phyloP scores from a whole-genome alignment of 2,888 invertebrate species.

The Pteria penguin region DNA sequence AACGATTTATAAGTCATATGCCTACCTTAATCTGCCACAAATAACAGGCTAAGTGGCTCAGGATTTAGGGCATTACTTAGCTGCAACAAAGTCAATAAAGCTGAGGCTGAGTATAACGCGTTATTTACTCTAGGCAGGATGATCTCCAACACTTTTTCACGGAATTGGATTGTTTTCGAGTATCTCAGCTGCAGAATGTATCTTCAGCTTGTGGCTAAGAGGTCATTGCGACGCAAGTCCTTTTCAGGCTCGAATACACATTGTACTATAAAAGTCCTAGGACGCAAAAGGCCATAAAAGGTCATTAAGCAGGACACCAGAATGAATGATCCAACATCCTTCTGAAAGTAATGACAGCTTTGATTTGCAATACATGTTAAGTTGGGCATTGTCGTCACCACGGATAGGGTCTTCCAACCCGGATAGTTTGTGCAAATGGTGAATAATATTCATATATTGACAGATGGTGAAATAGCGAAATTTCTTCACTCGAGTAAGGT shows the following conservation, averaged over 20 bases:
- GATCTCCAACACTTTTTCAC: slow-evolving; percentile 1
- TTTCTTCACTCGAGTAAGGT: slow-evolving; percentile 7
- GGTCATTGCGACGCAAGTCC: slow-evolving; percentile 7
- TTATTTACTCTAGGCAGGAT: slow-evolving; percentile 6
- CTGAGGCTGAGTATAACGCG: slow-evolving; percentile 11
- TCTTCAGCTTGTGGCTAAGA: slow-evolving; percentile 9
- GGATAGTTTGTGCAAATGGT: slow-evolving; percentile 21
- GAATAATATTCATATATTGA: slow-evolving; percentile 24
- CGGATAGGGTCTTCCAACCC: slow-evolving; percentile 12
- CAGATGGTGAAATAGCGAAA: background rate
- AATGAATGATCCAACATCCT: background rate
- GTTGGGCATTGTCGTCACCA: background rate
- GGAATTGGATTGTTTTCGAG: slow-evolving; percentile 19
- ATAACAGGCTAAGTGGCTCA: background rate
- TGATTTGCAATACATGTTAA: slow-evolving; percentile 11
- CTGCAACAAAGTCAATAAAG: slow-evolving; percentile 1
- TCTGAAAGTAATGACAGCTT: background rate
- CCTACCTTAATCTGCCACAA: background rate
- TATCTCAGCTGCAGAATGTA: slow-evolving; percentile 5
- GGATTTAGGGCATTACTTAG: background rate
- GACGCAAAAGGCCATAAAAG: slow-evolving; percentile 16
- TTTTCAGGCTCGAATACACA: slow-evolving; percentile 1
- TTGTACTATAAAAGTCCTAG: slow-evolving; percentile 2
- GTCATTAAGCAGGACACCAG: slow-evolving; percentile 16
- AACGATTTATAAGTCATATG: background rate